Percentiles rank a stretch among this genome's conserved stretches.
phyloP scores from a whole-genome alignment of 1,140 invertebrate species.

The Calliphora vicina region DNA sequence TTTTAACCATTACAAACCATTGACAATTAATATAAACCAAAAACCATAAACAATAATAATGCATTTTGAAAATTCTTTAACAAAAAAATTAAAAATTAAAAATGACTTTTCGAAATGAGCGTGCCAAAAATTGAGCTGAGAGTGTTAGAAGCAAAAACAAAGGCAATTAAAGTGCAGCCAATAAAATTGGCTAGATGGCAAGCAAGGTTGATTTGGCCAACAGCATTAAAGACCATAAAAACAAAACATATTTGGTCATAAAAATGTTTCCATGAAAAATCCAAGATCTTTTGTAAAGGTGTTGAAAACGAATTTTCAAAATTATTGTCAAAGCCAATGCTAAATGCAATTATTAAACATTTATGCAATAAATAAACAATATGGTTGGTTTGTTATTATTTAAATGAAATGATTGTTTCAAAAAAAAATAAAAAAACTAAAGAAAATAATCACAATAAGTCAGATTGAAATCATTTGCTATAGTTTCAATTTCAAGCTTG shows the following conservation, averaged over 20 bases:
- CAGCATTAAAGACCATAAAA: background rate
- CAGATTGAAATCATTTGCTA: background rate
- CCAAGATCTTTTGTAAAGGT: background rate
- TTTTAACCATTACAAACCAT: background rate
- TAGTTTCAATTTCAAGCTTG: background rate
- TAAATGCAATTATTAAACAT: background rate
- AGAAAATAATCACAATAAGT: too few species aligned
- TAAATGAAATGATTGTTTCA: background rate
- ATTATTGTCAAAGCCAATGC: constrained; percentile 1
- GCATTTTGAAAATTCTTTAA: background rate
- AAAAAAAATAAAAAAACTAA: background rate
- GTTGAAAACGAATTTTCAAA: background rate
- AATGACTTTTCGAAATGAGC: background rate
- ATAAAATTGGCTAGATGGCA: background rate
- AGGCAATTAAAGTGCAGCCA: background rate
- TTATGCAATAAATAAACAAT: too few species aligned
- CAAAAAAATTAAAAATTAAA: background rate
- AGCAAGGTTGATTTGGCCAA: background rate
- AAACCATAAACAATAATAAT: background rate
- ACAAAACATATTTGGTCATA: background rate
- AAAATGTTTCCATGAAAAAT: background rate
- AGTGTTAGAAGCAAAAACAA: background rate
- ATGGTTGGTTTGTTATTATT: background rate
- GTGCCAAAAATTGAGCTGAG: background rate
- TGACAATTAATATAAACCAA: background rate